Evolutionary conservation across 2,888 invertebrate genomes (phyloP), one percentile per base, ranked within the genome.

Genomic region (Cremastinae sp.): DNA sequence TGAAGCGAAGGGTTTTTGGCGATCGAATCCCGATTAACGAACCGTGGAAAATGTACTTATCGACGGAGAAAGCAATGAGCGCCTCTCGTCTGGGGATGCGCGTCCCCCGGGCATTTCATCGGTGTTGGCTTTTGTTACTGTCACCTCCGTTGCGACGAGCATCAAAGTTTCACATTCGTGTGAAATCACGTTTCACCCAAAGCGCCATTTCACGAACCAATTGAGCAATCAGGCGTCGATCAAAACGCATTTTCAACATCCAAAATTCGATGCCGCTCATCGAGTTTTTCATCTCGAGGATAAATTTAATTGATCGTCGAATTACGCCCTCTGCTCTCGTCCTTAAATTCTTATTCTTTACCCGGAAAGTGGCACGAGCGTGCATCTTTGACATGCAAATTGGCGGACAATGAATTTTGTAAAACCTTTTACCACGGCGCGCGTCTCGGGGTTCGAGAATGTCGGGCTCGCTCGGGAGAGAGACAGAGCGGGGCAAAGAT

Each of bases 391-490:
- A 88, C 85, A 88, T 87, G 88, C 84, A 87, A 88, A 88, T 87
- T 86, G 85, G 80, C 85, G 83, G 88, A 88, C 88, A 88, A 88
- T 88, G 88, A 88, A 88, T 88, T 88, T 88, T 85, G 85, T 85
- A 88, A 88, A 88, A 88, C 88, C 88, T 88, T 88, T 88, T 88
- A 88, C 86, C 85, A 83, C 82, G 83, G 84, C 84, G 85, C 83
- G 69, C 81, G 82, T 5, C 80, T 81, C 81, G 79, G 74, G 81
- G 73, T 80, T 62, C 66, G 71, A 59, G 51, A 78, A 77, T 53
- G 80, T 72, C 76, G 75, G 65, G 65, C 14, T 59, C 28, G 18
- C 16, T 41, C 28, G 39, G 66, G 35, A 35, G 72, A 16, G 43
- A 28, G 41, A 49, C 18, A 5, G 64, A 51, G 58, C 55, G 59